A percentile compares a stretch with the other conserved stretches of the same genome.
phyloP scores from a whole-genome alignment of 2,888 invertebrate genomes.

The Spisula subtruncata region DNA sequence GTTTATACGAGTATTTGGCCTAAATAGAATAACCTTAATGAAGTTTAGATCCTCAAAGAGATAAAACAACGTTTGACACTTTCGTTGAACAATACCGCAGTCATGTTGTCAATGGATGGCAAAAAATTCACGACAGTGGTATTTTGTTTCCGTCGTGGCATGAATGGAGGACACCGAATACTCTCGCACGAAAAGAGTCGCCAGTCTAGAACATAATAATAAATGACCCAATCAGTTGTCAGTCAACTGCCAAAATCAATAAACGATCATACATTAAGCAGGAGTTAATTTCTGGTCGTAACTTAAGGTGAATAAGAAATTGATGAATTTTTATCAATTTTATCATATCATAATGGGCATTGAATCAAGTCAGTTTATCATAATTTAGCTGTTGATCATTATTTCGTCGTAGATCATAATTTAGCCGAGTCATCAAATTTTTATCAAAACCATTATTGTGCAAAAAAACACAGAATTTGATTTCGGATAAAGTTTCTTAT shows the following conservation, averaged over 20 bases:
- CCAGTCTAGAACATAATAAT: constrained; percentile 1
- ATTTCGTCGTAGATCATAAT: no score
- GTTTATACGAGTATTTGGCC: background rate
- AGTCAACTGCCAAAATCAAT: constrained; percentile 28
- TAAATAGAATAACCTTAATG: constrained; percentile 9
- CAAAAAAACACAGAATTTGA: background rate
- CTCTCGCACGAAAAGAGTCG: background rate
- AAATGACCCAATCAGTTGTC: constrained; percentile 4
- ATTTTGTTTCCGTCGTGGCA: constrained; percentile 14
- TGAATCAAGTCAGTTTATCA: background rate
- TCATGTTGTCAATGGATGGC: constrained; percentile 19
- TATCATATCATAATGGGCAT: background rate
- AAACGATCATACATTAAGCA: background rate
- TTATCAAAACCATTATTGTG: background rate
- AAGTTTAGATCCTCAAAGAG: background rate
- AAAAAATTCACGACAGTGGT: constrained; percentile 18
- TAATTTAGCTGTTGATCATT: no score
- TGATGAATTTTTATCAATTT: constrained; percentile 12
- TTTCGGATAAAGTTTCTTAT: background rate
- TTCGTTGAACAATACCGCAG: constrained; percentile 4
- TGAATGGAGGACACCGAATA: constrained; percentile 20
- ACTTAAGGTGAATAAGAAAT: constrained; percentile 7
- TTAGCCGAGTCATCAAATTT: no score
- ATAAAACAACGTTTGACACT: constrained; percentile 24
- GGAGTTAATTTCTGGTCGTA: background rate